Evolutionary conservation across 1,140 invertebrate species (phyloP), one percentile per base, ranked within the genome.

Genomic region (Heliconius hermathena): DNA sequence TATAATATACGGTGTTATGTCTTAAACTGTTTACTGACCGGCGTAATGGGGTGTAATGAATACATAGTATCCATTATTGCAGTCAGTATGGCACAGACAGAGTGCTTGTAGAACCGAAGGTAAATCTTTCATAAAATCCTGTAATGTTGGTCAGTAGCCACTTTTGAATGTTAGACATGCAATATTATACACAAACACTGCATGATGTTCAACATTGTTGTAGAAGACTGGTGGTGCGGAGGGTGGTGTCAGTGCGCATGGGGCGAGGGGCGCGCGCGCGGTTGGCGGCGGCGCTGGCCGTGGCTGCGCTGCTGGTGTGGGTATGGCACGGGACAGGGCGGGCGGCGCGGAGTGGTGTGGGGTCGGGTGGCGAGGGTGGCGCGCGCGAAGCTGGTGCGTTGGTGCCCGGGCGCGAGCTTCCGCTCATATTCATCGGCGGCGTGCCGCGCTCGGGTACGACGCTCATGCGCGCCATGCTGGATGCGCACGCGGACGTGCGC

Each of bases 391-490:
- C 76, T 38, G 83, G 81, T n/a, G 80, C 80, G 76, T 82, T 84
- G 41, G 90, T 93, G 71, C 82, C 80, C 82, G 92, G 92, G 89
- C 95, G 97, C 85, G 96, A 97, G 81, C 98, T 98, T 97, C 98
- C 98, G 82, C 95, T 99, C 77, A 99, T 99, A 88, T 99, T 99
- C 95, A 99, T 99, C 91, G 99, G 99, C 36, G 99, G 99, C 73
- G 98, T 99, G 88, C 99, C 99, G 38, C 96, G 99, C 82, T 99
- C 98, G 72, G 99, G 99, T 26, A 99, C 99, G 3, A 99, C 99
- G 54, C 96, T 99, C 76, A 98, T 99, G 97, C 96, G 99, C 90
- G 99, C 99, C 80, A 99, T 99, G 98, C 95, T 99, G 74, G 99
- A 99, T 95, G 99, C 99, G 66, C 99, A 99, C 96, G 98, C 98